Base-by-base conservation (phyloP, 2,113 vertebrate genomes). In the Syngnathoides biaculeatus region DNA sequence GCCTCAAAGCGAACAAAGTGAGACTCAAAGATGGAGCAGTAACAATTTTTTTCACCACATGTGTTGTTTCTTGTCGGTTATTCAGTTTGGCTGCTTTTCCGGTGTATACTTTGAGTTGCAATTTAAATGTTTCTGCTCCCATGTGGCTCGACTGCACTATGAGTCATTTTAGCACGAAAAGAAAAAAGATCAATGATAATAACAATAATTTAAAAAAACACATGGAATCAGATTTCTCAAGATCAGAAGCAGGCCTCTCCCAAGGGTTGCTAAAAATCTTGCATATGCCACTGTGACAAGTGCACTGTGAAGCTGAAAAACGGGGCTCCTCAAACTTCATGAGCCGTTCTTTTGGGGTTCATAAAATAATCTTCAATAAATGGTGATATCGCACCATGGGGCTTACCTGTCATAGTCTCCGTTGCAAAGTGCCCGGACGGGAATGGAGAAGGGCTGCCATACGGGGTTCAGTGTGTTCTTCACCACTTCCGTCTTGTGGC, bases 361-460 rank as follows among this genome's bases (percentile, higher is more conserved):
- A 40, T 6, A 48, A 48, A 48, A 6, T 14, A 47, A 47, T 47
- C 5, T 14, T 13, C 15, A 17, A 48, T 7, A 48, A 48, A 48
- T 39, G 61, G n/a, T 14, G 22, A 15, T 45, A 56, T 4, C 15
- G 66, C 27, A 63, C 78, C 64, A 24, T 35, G 71, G 11, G 63
- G 64, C 88, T 72, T 90, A 96, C 95, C 96, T 92, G 60, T 96
- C 94, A 19, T 94, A 91, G 88, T 98, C 96, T 22, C 96, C 96
- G 0, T 98, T 98, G 91, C 96, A 98, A 70, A 98, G 93, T 1
- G 90, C 95, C 65, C 96, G 90, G 73, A 98, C 95, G 0, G 95
- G 95, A 66, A 97, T 95, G 85, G 92, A 91, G 86, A 98, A 96
- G 1, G 94, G 89, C 57, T 95, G 93, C 95, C 95, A 97, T 17